Evolutionary conservation across 1,140 invertebrate species (phyloP).

Genomic region (Drosophila watanabei): DNA sequence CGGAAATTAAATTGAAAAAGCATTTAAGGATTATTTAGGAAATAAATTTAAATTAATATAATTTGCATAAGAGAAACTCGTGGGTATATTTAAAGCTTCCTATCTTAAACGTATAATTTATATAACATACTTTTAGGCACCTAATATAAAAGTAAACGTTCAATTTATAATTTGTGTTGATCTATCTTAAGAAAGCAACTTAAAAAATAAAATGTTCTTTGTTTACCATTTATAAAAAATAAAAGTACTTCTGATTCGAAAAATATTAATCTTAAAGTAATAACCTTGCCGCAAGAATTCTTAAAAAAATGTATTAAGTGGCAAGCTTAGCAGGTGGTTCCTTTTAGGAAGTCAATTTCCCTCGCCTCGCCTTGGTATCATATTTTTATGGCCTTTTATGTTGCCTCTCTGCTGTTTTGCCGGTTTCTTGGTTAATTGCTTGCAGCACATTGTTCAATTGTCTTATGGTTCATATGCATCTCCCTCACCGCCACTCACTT

Average conservation of each 20-base stretch:
- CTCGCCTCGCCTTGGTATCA: conserved; percentile 13
- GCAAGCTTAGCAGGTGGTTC: neutral
- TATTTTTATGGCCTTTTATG: conserved; percentile 33
- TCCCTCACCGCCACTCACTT: conserved; percentile 73
- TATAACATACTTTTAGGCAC: neutral
- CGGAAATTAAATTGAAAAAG: neutral
- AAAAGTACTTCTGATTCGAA: neutral
- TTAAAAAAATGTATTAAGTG: neutral
- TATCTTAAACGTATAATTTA: neutral
- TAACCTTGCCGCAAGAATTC: too few species aligned
- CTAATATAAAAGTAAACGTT: too few species aligned
- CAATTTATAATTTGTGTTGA: too few species aligned
- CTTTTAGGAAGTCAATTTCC: conserved; percentile 26
- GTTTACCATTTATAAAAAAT: neutral
- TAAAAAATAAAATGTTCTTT: neutral
- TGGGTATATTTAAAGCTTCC: neutral
- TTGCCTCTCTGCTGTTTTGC: conserved; percentile 8
- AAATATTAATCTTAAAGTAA: too few species aligned
- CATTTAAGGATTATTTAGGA: neutral
- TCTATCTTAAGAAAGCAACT: neutral
- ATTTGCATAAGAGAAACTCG: too few species aligned
- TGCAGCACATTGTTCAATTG: conserved; percentile 78
- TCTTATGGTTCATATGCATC: conserved; percentile 83
- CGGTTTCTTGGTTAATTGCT: conserved; percentile 63
- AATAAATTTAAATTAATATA: too few species aligned